Percentiles rank a stretch among this genome's conserved stretches.
These are phyloP conservation scores for Stomatorhinus ivindoensis DNA, from an alignment of 2,113 vertebrate species.

Conservation along the genomic window DNA sequence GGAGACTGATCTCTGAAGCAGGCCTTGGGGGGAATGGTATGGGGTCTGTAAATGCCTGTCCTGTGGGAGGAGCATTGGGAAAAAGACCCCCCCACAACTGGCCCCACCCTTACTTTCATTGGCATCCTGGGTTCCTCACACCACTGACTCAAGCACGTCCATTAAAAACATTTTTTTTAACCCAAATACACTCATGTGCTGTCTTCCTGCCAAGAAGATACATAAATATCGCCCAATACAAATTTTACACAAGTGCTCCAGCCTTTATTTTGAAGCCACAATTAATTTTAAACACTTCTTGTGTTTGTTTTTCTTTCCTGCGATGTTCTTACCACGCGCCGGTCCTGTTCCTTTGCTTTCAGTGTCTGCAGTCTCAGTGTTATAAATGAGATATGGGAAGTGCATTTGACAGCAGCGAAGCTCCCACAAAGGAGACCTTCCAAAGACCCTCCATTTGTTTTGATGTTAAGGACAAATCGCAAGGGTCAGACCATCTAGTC, in stretches of 20 bases:
- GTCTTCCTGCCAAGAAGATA: not conserved
- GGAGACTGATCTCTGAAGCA: slow-evolving; percentile 66
- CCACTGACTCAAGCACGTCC: not conserved
- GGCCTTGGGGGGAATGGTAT: slow-evolving; percentile 56
- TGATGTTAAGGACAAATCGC: not conserved
- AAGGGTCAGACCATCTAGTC: not conserved
- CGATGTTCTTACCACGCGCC: not conserved
- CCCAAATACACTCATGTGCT: not conserved
- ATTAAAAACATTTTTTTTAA: not conserved
- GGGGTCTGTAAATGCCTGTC: slow-evolving; percentile 32
- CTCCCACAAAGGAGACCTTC: not conserved
- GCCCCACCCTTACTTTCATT: not conserved
- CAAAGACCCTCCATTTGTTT: not conserved
- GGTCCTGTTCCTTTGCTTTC: not conserved
- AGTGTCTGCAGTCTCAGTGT: not conserved
- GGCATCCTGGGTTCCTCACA: not conserved
- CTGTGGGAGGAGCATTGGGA: not conserved
- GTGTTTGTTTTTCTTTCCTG: not conserved
- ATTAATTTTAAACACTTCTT: not conserved
- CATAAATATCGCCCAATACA: not conserved
- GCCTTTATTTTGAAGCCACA: not conserved
- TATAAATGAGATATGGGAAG: not conserved
- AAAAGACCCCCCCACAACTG: not conserved
- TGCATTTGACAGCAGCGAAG: not conserved
- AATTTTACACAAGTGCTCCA: not conserved